A percentile compares a stretch with the other conserved stretches of the same genome.
These are phyloP conservation scores for Balearica regulorum DNA, from an alignment of 2,797 vertebrate species.

Conservation along the genomic window DNA sequence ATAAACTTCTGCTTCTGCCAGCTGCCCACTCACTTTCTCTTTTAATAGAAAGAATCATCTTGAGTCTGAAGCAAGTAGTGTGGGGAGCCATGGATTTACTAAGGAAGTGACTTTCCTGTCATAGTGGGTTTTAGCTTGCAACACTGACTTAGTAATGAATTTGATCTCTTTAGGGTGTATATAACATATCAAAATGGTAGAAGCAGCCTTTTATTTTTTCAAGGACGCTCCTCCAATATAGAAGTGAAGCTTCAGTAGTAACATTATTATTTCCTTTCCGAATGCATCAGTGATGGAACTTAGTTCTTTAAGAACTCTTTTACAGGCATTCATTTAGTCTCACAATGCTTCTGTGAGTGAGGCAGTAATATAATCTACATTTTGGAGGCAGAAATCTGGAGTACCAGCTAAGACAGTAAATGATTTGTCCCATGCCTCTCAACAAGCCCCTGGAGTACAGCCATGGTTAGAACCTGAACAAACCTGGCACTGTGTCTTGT, in stretches of 20 bases:
- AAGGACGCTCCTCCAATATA: background rate
- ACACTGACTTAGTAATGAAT: background rate
- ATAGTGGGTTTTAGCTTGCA: background rate
- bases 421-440: background rate
- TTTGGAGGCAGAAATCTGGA: background rate
- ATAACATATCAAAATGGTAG: background rate
- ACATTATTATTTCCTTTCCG: background rate
- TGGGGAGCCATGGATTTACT: background rate
- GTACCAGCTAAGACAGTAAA: background rate
- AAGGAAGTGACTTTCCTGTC: conserved; percentile 10
- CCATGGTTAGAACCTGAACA: background rate
- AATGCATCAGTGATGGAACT: background rate
- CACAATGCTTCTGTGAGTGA: background rate
- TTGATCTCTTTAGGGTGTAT: background rate
- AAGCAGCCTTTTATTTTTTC: background rate
- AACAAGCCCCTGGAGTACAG: background rate
- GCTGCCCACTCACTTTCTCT: conserved; percentile 45
- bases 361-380: background rate
- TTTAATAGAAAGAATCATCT: conserved; percentile 39
- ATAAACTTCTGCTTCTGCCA: conserved; percentile 24
- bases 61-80: background rate
- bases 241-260: background rate
- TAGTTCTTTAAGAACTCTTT: background rate
- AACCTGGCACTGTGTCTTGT: background rate
- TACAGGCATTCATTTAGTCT: background rate